These are phyloP conservation scores for Eriocheir sinensis DNA, from an alignment of 1,140 invertebrate species.

Conservation along the genomic window DNA sequence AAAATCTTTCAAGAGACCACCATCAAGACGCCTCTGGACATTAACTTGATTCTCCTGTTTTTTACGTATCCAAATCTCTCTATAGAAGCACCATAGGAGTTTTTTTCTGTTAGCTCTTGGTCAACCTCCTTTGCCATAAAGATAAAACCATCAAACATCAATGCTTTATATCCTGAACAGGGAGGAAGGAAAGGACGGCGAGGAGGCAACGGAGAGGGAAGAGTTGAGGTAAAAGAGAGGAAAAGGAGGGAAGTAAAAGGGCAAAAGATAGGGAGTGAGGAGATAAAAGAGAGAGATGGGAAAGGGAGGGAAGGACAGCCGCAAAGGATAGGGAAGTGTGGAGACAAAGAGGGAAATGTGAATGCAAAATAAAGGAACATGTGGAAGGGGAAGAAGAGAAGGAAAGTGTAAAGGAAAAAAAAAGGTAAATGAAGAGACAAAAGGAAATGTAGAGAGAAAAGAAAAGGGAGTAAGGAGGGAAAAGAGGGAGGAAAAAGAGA, in stretches of 20 bases:
- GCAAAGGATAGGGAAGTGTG: not conserved
- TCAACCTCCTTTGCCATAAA: too few species aligned
- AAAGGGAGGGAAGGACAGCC: not conserved
- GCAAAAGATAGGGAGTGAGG: not conserved
- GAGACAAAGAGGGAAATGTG: not conserved
- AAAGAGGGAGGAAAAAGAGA: slow-evolving; percentile 8
- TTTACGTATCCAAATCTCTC: too few species aligned
- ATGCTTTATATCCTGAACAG: too few species aligned
- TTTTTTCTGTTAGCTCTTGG: too few species aligned
- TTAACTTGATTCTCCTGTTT: too few species aligned
- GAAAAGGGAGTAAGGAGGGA: not conserved
- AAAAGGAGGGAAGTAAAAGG: not conserved
- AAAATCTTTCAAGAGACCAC: too few species aligned
- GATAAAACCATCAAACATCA: too few species aligned
- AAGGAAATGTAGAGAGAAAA: not conserved
- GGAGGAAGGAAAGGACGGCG: not conserved
- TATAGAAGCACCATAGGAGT: too few species aligned
- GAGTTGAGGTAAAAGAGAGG: not conserved
- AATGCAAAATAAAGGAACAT: not conserved
- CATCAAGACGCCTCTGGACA: too few species aligned
- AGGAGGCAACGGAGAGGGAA: not conserved
- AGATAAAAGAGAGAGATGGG: not conserved
- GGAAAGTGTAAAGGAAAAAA: not conserved
- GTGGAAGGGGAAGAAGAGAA: not conserved
- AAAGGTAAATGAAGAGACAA: not conserved